Conservation (phyloP, 2,797 vertebrate species). For the Sebastes trivittatus region DNA sequence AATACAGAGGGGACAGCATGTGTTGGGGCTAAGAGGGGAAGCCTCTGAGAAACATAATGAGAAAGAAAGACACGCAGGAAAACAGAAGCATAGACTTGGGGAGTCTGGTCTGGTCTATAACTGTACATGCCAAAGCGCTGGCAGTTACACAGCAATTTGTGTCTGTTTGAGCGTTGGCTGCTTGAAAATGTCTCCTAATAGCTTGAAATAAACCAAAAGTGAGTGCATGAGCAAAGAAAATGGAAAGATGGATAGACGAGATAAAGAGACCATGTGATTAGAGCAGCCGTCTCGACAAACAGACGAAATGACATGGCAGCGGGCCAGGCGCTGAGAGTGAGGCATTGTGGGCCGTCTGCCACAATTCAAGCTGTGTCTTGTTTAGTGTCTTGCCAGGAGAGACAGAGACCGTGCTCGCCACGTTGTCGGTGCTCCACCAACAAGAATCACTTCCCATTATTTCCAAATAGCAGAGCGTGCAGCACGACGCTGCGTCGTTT, state of each 20-base stretch:
- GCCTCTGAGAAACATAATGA: conserved; percentile 17
- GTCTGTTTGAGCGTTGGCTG: conserved; percentile 37
- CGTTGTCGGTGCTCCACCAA: conserved; percentile 46
- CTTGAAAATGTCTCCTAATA: conserved; percentile 53
- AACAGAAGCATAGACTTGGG: conserved; percentile 24
- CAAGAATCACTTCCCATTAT: conserved; percentile 32
- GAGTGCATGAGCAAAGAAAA: conserved; percentile 37
- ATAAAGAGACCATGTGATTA: conserved; percentile 62
- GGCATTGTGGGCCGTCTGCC: conserved; percentile 51
- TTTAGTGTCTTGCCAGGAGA: conserved; percentile 61
- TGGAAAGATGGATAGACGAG: conserved; percentile 29
- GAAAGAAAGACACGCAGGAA: conserved; percentile 22
- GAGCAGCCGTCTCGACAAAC: conserved; percentile 51
- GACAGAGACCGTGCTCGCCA: conserved; percentile 24
- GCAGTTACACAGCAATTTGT: conserved; percentile 40
- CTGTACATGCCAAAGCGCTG: conserved; percentile 16
- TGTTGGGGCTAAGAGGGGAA: conserved; percentile 24
- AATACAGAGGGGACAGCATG: conserved; percentile 25
- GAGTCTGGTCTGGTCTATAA: conserved; percentile 20
- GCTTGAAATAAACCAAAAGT: conserved; percentile 55
- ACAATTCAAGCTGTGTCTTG: conserved; percentile 58
- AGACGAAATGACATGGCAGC: conserved; percentile 56
- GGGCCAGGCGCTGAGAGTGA: conserved; percentile 48
- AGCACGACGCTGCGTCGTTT: conserved; percentile 5
- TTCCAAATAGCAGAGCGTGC: conserved; percentile 21